Evolutionary conservation across 2,888 invertebrate species (phyloP).

Genomic region (Enchytraeus crypticus): DNA sequence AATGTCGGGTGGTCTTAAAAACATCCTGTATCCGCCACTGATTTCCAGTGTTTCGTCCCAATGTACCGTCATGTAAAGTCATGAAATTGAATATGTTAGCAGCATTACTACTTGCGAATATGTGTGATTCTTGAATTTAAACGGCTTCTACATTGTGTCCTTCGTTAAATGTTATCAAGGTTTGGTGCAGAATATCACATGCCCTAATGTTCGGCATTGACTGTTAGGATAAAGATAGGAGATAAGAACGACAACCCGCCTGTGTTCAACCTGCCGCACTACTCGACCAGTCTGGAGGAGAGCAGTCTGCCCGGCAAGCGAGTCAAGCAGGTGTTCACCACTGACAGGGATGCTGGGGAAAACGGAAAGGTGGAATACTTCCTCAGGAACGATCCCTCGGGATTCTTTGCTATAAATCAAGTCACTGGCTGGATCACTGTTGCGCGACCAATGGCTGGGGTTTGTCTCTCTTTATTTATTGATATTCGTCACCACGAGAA

Average conservation of each 20-base stretch:
- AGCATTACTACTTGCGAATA: too few species aligned
- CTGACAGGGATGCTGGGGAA: constrained; percentile 91
- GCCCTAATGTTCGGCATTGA: too few species aligned
- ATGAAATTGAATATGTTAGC: too few species aligned
- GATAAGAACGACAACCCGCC: constrained; percentile 45
- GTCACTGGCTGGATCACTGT: constrained; percentile 95
- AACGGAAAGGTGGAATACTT: constrained; percentile 60
- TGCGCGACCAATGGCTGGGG: constrained; percentile 67
- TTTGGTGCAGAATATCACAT: too few species aligned
- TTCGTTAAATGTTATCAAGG: too few species aligned
- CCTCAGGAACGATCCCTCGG: constrained; percentile 64
- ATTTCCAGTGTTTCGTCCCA: too few species aligned
- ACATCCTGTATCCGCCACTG: too few species aligned
- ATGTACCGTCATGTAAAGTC: too few species aligned
- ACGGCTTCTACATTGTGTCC: too few species aligned
- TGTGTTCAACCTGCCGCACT: constrained; percentile 38
- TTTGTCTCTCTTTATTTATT: constrained; percentile 19
- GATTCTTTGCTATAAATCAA: constrained; percentile 88
- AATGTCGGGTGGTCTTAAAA: too few species aligned
- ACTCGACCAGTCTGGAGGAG: constrained; percentile 37
- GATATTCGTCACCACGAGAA: too few species aligned
- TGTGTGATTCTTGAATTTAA: too few species aligned
- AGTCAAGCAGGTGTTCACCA: constrained; percentile 67
- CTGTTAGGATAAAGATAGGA: constrained; percentile 37
- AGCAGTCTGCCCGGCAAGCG: constrained; percentile 31